phyloP scores from a whole-genome alignment of 64 coral and sea anemone genomes.

The Platygyra sinensis region DNA sequence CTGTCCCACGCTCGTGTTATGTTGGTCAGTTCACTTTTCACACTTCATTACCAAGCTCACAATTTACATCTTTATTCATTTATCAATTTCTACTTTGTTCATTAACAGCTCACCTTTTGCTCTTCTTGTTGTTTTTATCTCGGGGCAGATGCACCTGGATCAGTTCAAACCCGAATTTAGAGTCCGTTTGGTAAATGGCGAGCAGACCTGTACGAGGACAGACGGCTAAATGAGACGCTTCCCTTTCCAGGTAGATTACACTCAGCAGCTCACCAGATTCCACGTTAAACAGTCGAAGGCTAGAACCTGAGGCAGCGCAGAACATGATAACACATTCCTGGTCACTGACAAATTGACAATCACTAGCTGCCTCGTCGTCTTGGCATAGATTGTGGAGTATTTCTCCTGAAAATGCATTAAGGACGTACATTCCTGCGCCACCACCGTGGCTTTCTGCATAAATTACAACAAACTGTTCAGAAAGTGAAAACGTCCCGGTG shows the following conservation, averaged over 20 bases:
- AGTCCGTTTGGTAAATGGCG: neutral
- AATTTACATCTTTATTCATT: no score
- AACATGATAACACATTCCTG: neutral
- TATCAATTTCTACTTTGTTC: no score
- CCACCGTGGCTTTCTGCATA: no score
- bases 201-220: conserved; percentile 1
- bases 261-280: neutral
- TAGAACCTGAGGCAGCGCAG: neutral
- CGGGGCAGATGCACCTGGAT: neutral
- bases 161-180: neutral
- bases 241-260: neutral
- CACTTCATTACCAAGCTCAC: no score
- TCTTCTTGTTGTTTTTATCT: neutral
- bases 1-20: no score
- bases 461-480: neutral
- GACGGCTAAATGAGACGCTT: neutral
- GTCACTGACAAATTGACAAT: conserved; percentile 2
- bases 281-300: neutral
- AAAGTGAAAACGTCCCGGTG: neutral
- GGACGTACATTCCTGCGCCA: neutral
- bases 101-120: neutral
- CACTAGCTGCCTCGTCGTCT: accelerated
- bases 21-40: no score
- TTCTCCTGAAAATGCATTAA: neutral
- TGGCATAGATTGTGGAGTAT: neutral